Percentiles rank a stretch among this genome's conserved stretches.
Evolutionary conservation across 2,113 vertebrate species (phyloP).

Genomic region (Otis tarda): DNA sequence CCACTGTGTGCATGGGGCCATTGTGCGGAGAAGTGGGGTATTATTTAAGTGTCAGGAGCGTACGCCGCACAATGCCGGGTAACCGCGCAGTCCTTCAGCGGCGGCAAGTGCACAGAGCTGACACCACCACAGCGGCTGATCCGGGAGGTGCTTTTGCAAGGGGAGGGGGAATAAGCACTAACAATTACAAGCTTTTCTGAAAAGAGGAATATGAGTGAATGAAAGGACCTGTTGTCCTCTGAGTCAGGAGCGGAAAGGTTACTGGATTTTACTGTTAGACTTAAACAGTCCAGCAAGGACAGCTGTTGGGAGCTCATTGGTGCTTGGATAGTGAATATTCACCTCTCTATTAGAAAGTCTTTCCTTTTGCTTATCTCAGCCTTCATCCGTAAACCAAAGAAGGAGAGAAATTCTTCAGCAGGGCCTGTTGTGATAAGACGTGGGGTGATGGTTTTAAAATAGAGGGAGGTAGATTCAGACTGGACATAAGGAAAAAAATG

Average conservation of each 20-base stretch:
- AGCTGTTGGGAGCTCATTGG: not conserved
- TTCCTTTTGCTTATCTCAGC: not conserved
- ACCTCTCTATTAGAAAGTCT: not conserved
- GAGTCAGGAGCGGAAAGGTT: not conserved
- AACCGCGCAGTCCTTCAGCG: not conserved
- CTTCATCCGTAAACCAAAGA: not conserved
- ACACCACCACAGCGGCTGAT: not conserved
- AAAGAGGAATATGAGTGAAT: not conserved
- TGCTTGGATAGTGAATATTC: not conserved
- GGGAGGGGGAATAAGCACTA: not conserved
- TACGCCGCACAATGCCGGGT: not conserved
- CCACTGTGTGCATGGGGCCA: not conserved
- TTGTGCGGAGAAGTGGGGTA: not conserved
- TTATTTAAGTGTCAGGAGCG: not conserved
- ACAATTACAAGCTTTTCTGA: not conserved
- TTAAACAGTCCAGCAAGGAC: not conserved
- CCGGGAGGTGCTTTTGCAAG: not conserved
- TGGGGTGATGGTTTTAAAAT: too few relatives aligned
- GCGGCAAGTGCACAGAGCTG: not conserved
- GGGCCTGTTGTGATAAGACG: too few relatives aligned
- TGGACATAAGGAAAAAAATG: too few relatives aligned
- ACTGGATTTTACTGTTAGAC: not conserved
- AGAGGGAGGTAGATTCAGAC: too few relatives aligned
- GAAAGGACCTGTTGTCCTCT: not conserved
- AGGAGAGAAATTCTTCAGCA: too few relatives aligned